These are phyloP conservation scores for Oscheius sp. DNA, from an alignment of 2,888 invertebrate genomes.

Conservation along the genomic window DNA sequence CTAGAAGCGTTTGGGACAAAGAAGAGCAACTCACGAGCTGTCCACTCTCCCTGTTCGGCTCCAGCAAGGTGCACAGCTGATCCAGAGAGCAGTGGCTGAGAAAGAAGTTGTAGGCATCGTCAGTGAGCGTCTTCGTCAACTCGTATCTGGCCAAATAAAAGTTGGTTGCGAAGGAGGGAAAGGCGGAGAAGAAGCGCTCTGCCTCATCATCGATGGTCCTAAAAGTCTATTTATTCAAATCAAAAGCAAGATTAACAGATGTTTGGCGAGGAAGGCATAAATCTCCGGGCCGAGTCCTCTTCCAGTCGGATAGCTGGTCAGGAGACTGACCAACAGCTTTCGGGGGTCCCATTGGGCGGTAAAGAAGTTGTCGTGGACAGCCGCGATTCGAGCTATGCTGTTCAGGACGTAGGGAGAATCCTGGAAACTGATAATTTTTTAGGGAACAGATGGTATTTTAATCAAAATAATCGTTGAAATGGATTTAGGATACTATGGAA, in stretches of 20 bases:
- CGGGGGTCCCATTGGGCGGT: neutral
- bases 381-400: conserved; percentile 8
- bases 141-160: too few relatives aligned
- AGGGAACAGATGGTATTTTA: neutral
- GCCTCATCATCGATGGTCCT: too few relatives aligned
- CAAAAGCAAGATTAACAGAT: neutral
- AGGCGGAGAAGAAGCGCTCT: too few relatives aligned
- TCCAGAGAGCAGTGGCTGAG: neutral
- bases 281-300: neutral
- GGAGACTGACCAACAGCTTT: neutral
- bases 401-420: conserved; percentile 20
- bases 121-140: too few relatives aligned
- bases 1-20: too few relatives aligned
- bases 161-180: too few relatives aligned
- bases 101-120: too few relatives aligned
- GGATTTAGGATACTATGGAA: too few relatives aligned
- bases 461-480: too few relatives aligned
- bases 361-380: neutral
- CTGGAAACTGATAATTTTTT: neutral
- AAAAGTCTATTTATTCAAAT: neutral
- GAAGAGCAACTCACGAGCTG: too few relatives aligned
- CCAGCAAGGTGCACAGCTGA: conserved; percentile 1
- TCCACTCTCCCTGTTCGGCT: too few relatives aligned
- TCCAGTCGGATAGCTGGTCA: neutral
- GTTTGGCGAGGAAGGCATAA: neutral